Conservation (phyloP, 2,888 invertebrate species). For the Dasypogon diadema region DNA sequence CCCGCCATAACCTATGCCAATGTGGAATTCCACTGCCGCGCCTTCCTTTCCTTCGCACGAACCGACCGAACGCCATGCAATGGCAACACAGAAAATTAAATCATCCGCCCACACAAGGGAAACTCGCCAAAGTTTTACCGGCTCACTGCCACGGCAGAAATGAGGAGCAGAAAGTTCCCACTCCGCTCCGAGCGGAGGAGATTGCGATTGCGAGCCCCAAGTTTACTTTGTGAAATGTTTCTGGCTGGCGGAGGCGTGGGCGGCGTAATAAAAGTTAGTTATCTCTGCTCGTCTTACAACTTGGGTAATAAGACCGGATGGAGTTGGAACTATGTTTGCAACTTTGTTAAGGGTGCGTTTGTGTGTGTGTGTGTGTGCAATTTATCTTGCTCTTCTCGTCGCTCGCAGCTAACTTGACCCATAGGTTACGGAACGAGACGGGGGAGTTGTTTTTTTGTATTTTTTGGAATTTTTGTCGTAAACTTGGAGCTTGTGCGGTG, state of each 20-base stretch:
- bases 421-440: background rate
- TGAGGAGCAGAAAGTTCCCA: constrained; percentile 3
- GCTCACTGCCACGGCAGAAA: background rate
- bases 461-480: background rate
- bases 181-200: no score
- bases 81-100: constrained; percentile 29
- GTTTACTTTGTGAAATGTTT: constrained; percentile 11
- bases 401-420: background rate
- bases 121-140: constrained; percentile 13
- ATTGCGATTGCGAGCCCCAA: background rate
- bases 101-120: constrained; percentile 20
- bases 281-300: constrained; percentile 13
- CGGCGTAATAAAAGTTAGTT: constrained; percentile 28
- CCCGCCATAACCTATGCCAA: constrained; percentile 33
- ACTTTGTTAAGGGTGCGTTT: background rate
- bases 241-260: background rate
- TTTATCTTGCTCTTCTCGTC: background rate
- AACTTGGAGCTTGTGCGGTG: background rate
- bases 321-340: background rate
- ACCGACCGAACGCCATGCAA: background rate
- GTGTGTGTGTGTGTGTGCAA: background rate
- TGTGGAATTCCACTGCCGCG: background rate
- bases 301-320: constrained; percentile 17
- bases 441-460: background rate
- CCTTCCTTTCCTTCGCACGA: background rate